A percentile compares a stretch with the other conserved stretches of the same genome.
Evolutionary conservation across 1,140 invertebrate genomes (phyloP).

Genomic region (Drosophila kohkoa): DNA sequence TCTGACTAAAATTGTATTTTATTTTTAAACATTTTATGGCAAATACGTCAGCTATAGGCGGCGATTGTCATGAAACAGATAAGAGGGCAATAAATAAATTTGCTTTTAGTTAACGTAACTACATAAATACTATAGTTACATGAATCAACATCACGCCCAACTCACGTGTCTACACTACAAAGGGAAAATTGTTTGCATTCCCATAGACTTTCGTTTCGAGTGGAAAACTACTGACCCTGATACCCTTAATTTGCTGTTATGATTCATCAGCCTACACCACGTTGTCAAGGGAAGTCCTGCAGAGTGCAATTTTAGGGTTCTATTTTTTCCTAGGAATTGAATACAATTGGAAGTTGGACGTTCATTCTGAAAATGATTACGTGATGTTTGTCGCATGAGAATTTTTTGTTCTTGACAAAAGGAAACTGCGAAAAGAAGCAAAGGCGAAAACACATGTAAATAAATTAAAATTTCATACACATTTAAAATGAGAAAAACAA

Average conservation of each 20-base stretch:
- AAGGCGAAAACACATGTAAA: constrained; percentile 1
- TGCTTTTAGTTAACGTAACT: constrained; percentile 10
- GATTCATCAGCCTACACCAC: constrained; percentile 14
- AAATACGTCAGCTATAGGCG: constrained; percentile 33
- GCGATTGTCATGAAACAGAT: constrained; percentile 10
- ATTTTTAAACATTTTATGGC: constrained; percentile 47
- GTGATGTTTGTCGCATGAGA: constrained; percentile 24
- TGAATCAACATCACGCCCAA: constrained; percentile 16
- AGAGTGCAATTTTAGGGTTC: neutral
- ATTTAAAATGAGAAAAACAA: constrained; percentile 12
- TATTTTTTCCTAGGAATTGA: neutral
- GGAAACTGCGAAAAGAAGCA: neutral
- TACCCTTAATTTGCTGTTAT: neutral
- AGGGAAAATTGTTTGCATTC: constrained; percentile 20
- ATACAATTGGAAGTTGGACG: neutral
- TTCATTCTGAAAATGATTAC: constrained; percentile 12
- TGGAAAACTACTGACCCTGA: constrained; percentile 40
- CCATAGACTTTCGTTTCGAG: constrained; percentile 5
- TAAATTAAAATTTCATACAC: constrained; percentile 6
- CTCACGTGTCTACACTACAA: constrained; percentile 23
- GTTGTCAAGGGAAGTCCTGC: constrained; percentile 13
- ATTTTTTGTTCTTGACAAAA: neutral
- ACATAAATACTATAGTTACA: constrained; percentile 32
- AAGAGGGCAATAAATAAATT: constrained; percentile 51
- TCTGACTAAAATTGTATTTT: constrained; percentile 31